Conservation (phyloP, 2,888 invertebrate genomes). For the Caenorhabditis uteleia region DNA sequence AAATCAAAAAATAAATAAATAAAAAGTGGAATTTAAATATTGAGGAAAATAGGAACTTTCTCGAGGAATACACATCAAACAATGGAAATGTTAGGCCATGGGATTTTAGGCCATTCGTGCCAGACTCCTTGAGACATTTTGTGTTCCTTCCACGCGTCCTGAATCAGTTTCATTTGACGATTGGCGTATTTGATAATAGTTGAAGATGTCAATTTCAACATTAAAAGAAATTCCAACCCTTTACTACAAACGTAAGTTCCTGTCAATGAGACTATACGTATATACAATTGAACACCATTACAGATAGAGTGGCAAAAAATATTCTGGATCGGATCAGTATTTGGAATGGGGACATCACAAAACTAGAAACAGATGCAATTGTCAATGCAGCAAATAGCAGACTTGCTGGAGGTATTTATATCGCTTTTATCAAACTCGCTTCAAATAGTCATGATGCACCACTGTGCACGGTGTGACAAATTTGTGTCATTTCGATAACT, state of each 20-base stretch:
- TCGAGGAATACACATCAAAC: too few relatives aligned
- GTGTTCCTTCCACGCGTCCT: not conserved
- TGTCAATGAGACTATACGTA: not conserved
- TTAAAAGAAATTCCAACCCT: slow-evolving; percentile 38
- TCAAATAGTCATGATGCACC: too few relatives aligned
- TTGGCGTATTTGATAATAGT: too few relatives aligned
- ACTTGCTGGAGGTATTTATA: slow-evolving; percentile 78
- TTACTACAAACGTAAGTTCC: slow-evolving; percentile 29
- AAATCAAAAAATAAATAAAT: too few relatives aligned
- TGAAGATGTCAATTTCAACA: slow-evolving; percentile 6
- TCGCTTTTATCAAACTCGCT: not conserved
- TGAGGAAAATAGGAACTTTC: too few relatives aligned
- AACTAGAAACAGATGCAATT: slow-evolving; percentile 84
- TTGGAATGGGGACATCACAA: slow-evolving; percentile 81
- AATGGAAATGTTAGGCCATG: too few relatives aligned
- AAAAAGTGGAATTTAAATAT: too few relatives aligned
- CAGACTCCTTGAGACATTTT: not conserved
- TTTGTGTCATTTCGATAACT: not conserved
- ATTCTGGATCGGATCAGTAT: slow-evolving; percentile 52
- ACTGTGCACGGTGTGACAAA: not conserved
- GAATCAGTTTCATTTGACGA: slow-evolving; percentile 1
- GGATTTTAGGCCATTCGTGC: too few relatives aligned
- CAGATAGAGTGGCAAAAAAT: slow-evolving; percentile 33
- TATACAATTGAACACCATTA: slow-evolving; percentile 8
- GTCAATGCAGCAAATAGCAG: slow-evolving; percentile 88